Evolutionary conservation across 2,113 vertebrate species (phyloP).

Genomic region (Cyphomyrus discorhynchus): DNA sequence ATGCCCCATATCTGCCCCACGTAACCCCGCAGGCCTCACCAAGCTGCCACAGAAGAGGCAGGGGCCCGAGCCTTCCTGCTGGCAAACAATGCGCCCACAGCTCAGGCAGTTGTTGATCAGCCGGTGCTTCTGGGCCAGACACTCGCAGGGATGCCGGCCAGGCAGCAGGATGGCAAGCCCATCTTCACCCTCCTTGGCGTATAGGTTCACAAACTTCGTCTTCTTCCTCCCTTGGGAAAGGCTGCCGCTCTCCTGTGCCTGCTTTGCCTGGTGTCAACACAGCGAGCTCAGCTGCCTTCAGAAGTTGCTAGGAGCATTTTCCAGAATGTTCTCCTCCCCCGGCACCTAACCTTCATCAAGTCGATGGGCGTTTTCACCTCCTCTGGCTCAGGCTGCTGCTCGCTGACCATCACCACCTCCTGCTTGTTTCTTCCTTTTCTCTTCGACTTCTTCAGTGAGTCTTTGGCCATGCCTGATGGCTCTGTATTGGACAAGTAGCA

Average conservation of each 20-base stretch:
- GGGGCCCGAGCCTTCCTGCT: slow-evolving; percentile 90
- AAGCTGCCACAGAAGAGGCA: slow-evolving; percentile 85
- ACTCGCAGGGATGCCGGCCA: slow-evolving; percentile 81
- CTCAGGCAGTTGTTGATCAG: slow-evolving; percentile 92
- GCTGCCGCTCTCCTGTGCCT: slow-evolving; percentile 72
- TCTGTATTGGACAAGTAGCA: slow-evolving; percentile 41
- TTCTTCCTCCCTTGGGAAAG: slow-evolving; percentile 77
- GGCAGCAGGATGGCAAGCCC: slow-evolving; percentile 77
- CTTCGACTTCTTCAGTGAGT: slow-evolving; percentile 74
- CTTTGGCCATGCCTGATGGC: slow-evolving; percentile 56
- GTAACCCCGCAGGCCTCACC: slow-evolving; percentile 52
- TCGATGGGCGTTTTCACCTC: slow-evolving; percentile 89
- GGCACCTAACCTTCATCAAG: slow-evolving; percentile 72
- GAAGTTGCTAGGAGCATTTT: neutral
- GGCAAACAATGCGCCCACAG: slow-evolving; percentile 88
- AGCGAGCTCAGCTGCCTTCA: slow-evolving; percentile 5
- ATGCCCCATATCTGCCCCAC: neutral
- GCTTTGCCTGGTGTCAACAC: slow-evolving; percentile 9
- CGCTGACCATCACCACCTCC: slow-evolving; percentile 52
- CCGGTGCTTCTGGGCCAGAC: slow-evolving; percentile 89
- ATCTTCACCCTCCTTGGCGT: slow-evolving; percentile 86
- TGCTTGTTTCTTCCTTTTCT: slow-evolving; percentile 89
- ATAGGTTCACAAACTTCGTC: slow-evolving; percentile 79
- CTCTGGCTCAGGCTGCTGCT: slow-evolving; percentile 55
- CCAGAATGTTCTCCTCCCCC: neutral